Evolutionary conservation across 2,113 vertebrate genomes (phyloP), one percentile per base, ranked within the genome.

Genomic region (Varanus salvator): DNA sequence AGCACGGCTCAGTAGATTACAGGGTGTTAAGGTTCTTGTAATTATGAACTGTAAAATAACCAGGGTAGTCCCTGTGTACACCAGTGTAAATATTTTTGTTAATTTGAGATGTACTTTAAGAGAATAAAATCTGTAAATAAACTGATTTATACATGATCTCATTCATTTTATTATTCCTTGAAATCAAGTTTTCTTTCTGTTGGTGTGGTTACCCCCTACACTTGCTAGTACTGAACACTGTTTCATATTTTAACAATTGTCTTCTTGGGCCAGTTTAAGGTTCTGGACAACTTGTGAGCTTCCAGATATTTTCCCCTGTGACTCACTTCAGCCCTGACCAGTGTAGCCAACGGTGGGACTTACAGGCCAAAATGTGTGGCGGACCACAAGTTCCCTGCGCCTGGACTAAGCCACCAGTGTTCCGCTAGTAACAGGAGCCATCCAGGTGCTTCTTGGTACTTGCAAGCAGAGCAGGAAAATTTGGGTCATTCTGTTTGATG

Each of bases 71-170:
- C 98, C 96, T 98, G 89, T 98, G 97, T 98, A 98, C 86, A 98
- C 97, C 98, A 97, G 96, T 98, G 98, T 98, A 98, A 98, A 99
- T 98, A 97, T 97, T 94, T 98, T 99, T 98, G 98, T 98, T 98
- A 98, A 98, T 96, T 90, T 97, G 95, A 98, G 98, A 97, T 98
- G 95, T 98, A 97, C 97, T 98, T 98, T 98, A 98, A 97, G 92
- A 96, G 94, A 96, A 97, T 93, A 94, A 97, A 97, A 96, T 97
- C 96, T 99, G 98, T 99, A 99, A 99, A 99, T 99, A 99, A 99
- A 99, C 91, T 97, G 98, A 98, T 98, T 98, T 98, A 96, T 97
- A 97, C 97, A 95, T 98, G 94, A 97, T 69, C 27, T 27, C 48
- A 44, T 48, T 64, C 21, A 38, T 38, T 48, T 83, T 25, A 27